A percentile compares a stretch with the other conserved stretches of the same genome.
phyloP scores from a whole-genome alignment of 2,797 vertebrate genomes.

The Acanthopagrus latus region DNA sequence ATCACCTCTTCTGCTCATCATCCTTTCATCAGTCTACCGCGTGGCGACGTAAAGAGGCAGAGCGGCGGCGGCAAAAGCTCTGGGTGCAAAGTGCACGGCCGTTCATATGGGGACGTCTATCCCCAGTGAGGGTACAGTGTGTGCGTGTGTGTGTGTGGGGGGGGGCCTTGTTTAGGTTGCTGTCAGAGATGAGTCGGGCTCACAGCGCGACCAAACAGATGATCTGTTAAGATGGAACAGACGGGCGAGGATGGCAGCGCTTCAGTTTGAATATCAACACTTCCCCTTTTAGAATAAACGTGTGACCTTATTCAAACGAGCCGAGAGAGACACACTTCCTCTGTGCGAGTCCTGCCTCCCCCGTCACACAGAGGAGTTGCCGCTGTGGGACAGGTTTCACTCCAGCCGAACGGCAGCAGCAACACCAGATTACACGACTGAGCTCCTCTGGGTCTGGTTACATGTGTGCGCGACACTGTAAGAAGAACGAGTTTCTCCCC shows the following conservation, averaged over 20 bases:
- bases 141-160: not conserved
- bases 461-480: conserved; percentile 8
- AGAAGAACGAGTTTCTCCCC: conserved; percentile 25
- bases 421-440: conserved; percentile 19
- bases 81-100: conserved; percentile 1
- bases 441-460: conserved; percentile 24
- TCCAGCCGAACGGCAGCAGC: conserved; percentile 16
- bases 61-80: conserved; percentile 48
- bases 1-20: conserved; percentile 56
- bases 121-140: not conserved
- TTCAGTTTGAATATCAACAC: conserved; percentile 69
- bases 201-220: conserved; percentile 22
- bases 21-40: conserved; percentile 57
- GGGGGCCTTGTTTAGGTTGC: conserved; percentile 27
- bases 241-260: conserved; percentile 38
- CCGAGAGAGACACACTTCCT: conserved; percentile 58
- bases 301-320: conserved; percentile 63
- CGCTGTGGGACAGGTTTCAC: conserved; percentile 19
- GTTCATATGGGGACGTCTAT: not conserved
- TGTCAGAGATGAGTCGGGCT: conserved; percentile 23
- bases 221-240: conserved; percentile 44
- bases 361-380: conserved; percentile 14
- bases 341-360: conserved; percentile 36
- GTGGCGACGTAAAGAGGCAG: conserved; percentile 55
- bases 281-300: conserved; percentile 70